Base-by-base conservation (phyloP, 2,797 vertebrate genomes). In the Erpetoichthys calabaricus region DNA sequence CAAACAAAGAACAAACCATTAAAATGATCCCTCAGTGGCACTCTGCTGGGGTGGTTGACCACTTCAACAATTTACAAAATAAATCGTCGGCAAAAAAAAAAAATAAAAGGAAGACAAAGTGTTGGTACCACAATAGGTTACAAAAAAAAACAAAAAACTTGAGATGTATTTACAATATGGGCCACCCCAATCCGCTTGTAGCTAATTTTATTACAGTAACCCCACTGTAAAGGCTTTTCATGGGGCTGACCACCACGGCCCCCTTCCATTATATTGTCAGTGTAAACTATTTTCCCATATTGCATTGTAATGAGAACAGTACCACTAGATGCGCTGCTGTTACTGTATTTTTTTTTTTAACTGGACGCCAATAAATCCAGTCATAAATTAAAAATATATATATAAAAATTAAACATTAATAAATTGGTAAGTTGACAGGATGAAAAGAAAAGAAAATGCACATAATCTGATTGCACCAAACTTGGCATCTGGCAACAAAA, bases 101-200 rank as follows among this genome's bases (percentile, higher is more conserved):
- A 86, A 88, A 86, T 75, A 25, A 25, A 72, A 81, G 75, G 77
- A 87, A 91, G 84, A 91, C 80, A 83, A 90, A 87, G 83, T 86
- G 70, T 85, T 89, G 85, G 84, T 89, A 90, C 88, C 89, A 92
- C 86, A 68, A 79, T 81, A 82, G 81, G 80, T 79, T 86, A 77
- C 73, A 88, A 91, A 88, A 75, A 83, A 88, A 84, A 80, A 66
- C 72, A 82, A 62, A 45, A 56, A 76, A 80, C 82, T 79, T 47
- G 80, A 64, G 84, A 90, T 79, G 81, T 95, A 96, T 98, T 93
- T 97, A 97, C 92, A 97, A 64, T 76, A 83, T 78, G 81, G 84
- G 84, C 78, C 80, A 81, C 67, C 71, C 75, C 76, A 78, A 78
- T 79, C 75, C 78, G 80, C 80, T 85, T 86, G 81, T 80, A 85